Conservation (phyloP, 2,797 vertebrate genomes). For the Darevskia nairensis region DNA sequence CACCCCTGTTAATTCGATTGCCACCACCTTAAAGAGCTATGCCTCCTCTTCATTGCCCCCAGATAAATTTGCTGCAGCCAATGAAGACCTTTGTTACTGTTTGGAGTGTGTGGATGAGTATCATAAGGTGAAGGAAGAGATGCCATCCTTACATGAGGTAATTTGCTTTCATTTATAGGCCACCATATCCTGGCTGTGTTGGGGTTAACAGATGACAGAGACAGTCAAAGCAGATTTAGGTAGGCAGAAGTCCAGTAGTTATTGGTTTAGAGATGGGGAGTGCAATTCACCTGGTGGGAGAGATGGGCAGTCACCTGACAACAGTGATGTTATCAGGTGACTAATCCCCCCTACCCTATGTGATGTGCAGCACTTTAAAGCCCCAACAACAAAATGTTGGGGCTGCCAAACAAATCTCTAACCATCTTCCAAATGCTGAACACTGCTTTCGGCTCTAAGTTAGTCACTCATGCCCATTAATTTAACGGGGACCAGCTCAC, state of each 20-base stretch:
- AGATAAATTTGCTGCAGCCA: slow-evolving; percentile 70
- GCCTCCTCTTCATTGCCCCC: slow-evolving; percentile 68
- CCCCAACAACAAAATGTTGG: too few relatives aligned
- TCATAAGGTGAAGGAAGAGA: slow-evolving; percentile 80
- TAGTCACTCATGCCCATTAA: too few relatives aligned
- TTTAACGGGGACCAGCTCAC: too few relatives aligned
- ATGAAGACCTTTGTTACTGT: slow-evolving; percentile 84
- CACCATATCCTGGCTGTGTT: rapidly evolving
- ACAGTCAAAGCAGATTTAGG: background rate
- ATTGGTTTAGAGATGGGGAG: background rate
- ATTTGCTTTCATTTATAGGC: background rate
- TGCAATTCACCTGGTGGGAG: too few relatives aligned
- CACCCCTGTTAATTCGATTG: slow-evolving; percentile 70
- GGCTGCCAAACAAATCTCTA: too few relatives aligned
- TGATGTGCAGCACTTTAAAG: too few relatives aligned
- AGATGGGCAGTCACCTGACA: too few relatives aligned
- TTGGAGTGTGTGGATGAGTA: slow-evolving; percentile 86
- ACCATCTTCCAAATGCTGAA: too few relatives aligned
- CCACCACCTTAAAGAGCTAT: slow-evolving; percentile 76
- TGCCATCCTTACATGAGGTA: slow-evolving; percentile 82
- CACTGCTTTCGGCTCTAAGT: too few relatives aligned
- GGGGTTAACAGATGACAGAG: background rate
- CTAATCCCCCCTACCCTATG: too few relatives aligned
- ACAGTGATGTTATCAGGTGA: too few relatives aligned
- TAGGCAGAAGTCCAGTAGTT: background rate